Evolutionary conservation across 2,888 invertebrate genomes (phyloP).

Genomic region (Agrochola lychnidis): DNA sequence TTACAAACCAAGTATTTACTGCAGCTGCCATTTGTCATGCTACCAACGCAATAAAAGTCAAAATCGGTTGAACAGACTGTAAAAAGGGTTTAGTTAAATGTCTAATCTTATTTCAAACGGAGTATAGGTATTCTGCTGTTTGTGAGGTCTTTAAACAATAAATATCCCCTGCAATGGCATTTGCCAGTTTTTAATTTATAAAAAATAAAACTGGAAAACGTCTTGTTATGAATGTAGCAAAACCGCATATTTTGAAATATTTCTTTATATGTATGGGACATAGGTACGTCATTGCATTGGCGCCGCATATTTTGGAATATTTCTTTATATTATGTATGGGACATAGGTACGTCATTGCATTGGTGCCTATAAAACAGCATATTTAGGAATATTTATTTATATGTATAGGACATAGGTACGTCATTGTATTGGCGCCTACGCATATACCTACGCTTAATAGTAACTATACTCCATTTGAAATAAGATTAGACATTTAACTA

Average conservation of each 20-base stretch:
- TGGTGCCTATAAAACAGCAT: too few relatives aligned
- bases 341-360: conserved; percentile 4
- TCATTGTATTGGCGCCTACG: conserved; percentile 32
- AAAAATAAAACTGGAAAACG: neutral
- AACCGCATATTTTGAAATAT: conserved; percentile 20
- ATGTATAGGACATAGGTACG: neutral
- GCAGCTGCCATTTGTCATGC: too few relatives aligned
- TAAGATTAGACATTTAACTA: too few relatives aligned
- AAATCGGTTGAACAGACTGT: too few relatives aligned
- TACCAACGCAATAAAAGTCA: too few relatives aligned
- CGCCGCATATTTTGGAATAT: conserved; percentile 20
- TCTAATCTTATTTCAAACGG: too few relatives aligned
- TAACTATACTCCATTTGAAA: too few relatives aligned
- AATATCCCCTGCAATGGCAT: neutral
- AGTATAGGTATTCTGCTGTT: neutral
- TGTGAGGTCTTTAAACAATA: neutral
- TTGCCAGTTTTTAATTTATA: neutral
- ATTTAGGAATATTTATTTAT: conserved; percentile 5
- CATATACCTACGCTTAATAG: neutral
- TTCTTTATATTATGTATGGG: neutral
- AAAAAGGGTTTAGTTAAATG: too few relatives aligned
- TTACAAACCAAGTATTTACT: too few relatives aligned
- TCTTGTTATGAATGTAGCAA: neutral
- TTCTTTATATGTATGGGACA: neutral
- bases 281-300: conserved; percentile 16